Conservation (phyloP, 2,113 vertebrate genomes). For the Dromaius novaehollandiae region DNA sequence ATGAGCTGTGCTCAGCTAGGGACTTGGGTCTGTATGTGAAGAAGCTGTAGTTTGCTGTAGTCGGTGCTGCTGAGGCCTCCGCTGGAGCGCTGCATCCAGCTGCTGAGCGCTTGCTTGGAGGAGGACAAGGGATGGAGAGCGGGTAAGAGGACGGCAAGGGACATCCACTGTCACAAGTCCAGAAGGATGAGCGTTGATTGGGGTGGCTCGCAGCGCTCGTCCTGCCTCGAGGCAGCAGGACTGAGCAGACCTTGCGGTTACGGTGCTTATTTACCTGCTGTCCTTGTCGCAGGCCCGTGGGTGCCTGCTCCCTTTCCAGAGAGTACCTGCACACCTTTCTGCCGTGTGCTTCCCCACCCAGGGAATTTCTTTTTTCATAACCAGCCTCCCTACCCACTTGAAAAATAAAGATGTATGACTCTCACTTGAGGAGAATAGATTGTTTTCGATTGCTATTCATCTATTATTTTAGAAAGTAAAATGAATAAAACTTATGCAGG, state of each 20-base stretch:
- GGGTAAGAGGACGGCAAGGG: no score
- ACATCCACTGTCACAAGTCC: no score
- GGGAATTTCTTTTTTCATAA: not conserved
- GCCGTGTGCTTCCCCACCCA: not conserved
- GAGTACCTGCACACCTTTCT: not conserved
- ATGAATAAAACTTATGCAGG: slow-evolving; percentile 74
- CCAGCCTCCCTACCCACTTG: not conserved
- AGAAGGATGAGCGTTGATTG: no score
- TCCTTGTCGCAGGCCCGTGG: not conserved
- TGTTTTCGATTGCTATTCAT: slow-evolving; percentile 70
- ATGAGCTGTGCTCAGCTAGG: not conserved
- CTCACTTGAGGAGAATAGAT: slow-evolving; percentile 55
- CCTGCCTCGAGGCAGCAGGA: no score
- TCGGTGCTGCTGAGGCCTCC: no score
- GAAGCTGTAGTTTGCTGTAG: no score
- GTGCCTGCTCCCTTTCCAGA: no score
- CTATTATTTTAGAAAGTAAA: slow-evolving; percentile 76
- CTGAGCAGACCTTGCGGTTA: no score
- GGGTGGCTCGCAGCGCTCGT: no score
- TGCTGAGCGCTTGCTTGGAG: not conserved
- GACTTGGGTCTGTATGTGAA: not conserved
- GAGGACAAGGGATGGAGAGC: not conserved
- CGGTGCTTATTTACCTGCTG: not conserved
- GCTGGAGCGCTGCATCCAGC: not conserved
- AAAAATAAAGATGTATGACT: slow-evolving; percentile 58